Evolutionary conservation across 1,140 invertebrate genomes (phyloP).

Genomic region (Drosophila melanogaster): Release_6_plus_ISO1_MT NC_004354.4:1440001-1440500

Average conservation of each 20-base stretch:
- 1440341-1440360: conserved; percentile 23
- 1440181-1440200: conserved; percentile 20
- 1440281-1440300: conserved; percentile 47
- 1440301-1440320: conserved; percentile 64
- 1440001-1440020: not conserved
- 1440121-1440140: not conserved
- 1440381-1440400: conserved; percentile 14
- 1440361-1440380: conserved; percentile 26
- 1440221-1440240: not conserved
- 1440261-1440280: conserved; percentile 60
- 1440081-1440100: not conserved
- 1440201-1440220: conserved; percentile 26
- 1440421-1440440: conserved; percentile 70
- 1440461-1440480: not conserved
- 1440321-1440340: conserved; percentile 42
- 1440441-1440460: conserved; percentile 39
- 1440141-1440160: no score
- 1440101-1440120: conserved; percentile 3
- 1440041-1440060: not conserved
- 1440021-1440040: conserved; percentile 1
- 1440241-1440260: conserved; percentile 20
- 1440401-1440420: conserved; percentile 67
- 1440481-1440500: conserved; percentile 22
- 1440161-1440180: conserved; percentile 11
- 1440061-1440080: not conserved